Conservation (phyloP, 2,797 vertebrate genomes). For the Catamblyrhynchus diadema region DNA sequence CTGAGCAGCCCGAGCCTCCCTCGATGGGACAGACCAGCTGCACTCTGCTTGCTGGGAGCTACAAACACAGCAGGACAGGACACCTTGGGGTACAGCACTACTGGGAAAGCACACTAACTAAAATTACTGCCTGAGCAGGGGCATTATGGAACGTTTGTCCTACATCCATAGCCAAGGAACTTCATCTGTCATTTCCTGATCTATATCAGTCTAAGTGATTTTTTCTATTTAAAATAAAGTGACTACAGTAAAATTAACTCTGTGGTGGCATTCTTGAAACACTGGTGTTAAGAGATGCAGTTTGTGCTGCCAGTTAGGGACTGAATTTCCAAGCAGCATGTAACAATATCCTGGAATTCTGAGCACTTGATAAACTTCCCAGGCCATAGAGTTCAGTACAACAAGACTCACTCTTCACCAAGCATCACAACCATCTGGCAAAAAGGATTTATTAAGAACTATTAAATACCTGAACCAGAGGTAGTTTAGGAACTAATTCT, state of each 20-base stretch:
- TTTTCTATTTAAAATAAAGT: constrained; percentile 55
- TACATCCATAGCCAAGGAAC: background rate
- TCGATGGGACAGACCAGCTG: rapidly evolving
- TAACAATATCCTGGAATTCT: background rate
- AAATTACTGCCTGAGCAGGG: constrained; percentile 28
- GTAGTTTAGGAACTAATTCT: background rate
- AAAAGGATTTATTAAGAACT: background rate
- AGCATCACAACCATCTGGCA: background rate
- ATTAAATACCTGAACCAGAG: background rate
- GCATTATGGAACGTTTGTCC: constrained; percentile 18
- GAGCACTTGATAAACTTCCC: background rate
- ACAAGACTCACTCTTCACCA: rapidly evolving
- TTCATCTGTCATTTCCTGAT: background rate
- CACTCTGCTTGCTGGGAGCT: rapidly evolving
- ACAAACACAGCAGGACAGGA: background rate
- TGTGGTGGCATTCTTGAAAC: background rate
- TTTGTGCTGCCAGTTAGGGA: background rate
- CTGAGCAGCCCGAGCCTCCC: background rate
- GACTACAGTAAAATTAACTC: constrained; percentile 35
- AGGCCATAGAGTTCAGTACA: background rate
- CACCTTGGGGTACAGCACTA: background rate
- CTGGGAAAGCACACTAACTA: constrained; percentile 41
- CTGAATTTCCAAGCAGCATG: background rate
- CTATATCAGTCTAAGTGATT: background rate
- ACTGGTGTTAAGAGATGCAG: background rate